phyloP scores from a whole-genome alignment of 64 coral and sea anemone species.

The Actinia equina region DNA sequence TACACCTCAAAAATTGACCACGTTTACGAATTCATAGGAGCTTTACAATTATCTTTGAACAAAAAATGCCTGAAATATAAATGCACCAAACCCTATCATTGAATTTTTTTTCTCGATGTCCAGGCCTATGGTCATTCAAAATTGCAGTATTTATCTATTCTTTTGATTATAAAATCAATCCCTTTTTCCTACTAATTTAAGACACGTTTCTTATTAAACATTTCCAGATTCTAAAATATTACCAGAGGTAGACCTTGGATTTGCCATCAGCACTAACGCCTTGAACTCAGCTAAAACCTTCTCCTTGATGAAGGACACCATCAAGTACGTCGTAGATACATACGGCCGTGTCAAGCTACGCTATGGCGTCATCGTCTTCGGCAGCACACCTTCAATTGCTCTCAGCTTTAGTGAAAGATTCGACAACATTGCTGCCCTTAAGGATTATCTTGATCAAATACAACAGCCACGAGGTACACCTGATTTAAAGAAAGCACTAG shows the following conservation, averaged over 20 bases:
- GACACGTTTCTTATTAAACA: neutral
- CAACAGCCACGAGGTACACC: constrained; percentile 48
- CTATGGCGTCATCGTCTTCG: constrained; percentile 76
- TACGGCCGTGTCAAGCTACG: constrained; percentile 62
- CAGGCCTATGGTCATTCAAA: no score
- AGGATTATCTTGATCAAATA: constrained; percentile 34
- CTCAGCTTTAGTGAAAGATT: constrained; percentile 18
- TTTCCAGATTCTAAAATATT: constrained; percentile 54
- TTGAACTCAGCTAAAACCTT: constrained; percentile 53
- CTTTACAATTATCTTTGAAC: no score
- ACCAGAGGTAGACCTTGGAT: constrained; percentile 67
- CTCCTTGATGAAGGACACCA: constrained; percentile 59
- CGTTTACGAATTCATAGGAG: no score
- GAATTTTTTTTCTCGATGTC: no score
- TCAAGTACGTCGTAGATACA: constrained; percentile 68
- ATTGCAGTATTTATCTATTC: no score
- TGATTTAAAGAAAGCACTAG: constrained; percentile 43
- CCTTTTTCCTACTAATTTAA: neutral
- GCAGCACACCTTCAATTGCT: constrained; percentile 22
- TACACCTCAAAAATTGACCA: no score
- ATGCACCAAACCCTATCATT: no score
- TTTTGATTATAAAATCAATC: no score
- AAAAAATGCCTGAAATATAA: no score
- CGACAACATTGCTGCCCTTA: neutral
- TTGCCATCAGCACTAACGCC: constrained; percentile 63